Evolutionary conservation across 2,113 vertebrate species (phyloP), one percentile per base, ranked within the genome.

Genomic region (Pholis gunnellus): DNA sequence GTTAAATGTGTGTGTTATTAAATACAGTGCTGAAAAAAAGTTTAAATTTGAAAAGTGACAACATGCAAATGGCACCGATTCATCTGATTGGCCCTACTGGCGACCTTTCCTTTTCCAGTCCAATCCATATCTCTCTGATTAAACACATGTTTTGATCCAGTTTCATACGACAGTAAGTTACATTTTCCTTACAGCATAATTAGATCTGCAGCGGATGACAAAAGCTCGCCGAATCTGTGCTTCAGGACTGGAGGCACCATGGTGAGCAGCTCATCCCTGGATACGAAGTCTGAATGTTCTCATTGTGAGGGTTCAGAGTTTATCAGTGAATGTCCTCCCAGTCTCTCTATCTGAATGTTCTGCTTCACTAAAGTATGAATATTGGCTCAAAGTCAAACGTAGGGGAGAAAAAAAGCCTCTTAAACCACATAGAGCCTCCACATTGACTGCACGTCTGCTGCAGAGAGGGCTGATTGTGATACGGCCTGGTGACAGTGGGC

Each of bases 281-380:
- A 61, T 70, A 57, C 82, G 87, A 64, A 76, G 84, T 87, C 89
- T 94, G 90, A 94, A 92, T 93, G 92, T 93, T 93, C 88, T 94
- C 92, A 92, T 93, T 94, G 94, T 93, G 61, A 72, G 72, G 25
- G 85, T 90, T 93, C 92, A 93, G 86, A 89, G 91, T 92, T 93
- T 95, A 95, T 95, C 94, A 93, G 89, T 84, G 82, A 90, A 91
- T 86, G 86, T 92, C 92, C 92, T 92, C 89, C 93, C 92, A 84
- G 92, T 86, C 87, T 87, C 90, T 92, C 87, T 92, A 72, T 92
- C 90, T 92, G 84, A 93, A 93, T 91, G 90, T 91, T 88, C 83
- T 83, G 85, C 91, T 94, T 93, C 83, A 90, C 83, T 63, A 73
- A 80, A 84, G 84, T 81, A 86, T 92, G 91, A 92, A 93, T 89